phyloP scores from a whole-genome alignment of 2,888 invertebrate species.

The Sminthurinus aureus region DNA sequence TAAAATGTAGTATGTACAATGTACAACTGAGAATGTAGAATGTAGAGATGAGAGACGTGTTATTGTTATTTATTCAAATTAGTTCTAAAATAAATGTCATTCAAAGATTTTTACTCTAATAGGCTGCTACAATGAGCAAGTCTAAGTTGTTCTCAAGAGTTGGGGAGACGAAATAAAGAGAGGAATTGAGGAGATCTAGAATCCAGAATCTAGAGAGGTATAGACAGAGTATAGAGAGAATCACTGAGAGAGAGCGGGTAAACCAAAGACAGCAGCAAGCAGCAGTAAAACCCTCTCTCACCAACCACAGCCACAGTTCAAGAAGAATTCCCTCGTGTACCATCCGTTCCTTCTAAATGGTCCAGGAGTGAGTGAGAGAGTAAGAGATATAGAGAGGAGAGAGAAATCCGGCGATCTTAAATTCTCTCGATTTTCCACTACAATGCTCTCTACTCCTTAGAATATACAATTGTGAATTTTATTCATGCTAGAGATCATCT shows the following conservation, averaged over 20 bases:
- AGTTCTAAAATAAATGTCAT: slow-evolving; percentile 37
- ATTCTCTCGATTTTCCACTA: slow-evolving; percentile 44
- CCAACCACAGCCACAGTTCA: slow-evolving; percentile 5
- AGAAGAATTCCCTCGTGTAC: slow-evolving; percentile 37
- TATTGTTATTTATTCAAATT: slow-evolving; percentile 39
- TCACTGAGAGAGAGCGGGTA: too few relatives aligned
- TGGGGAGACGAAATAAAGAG: background rate
- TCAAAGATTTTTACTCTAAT: slow-evolving; percentile 30
- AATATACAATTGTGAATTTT: slow-evolving; percentile 21
- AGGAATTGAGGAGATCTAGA: background rate
- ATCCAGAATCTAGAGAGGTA: background rate
- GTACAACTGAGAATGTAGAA: too few relatives aligned
- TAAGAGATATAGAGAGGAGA: too few relatives aligned
- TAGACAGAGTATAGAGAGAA: background rate
- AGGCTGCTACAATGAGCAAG: background rate
- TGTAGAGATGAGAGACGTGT: background rate
- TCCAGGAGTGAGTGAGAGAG: slow-evolving; percentile 31
- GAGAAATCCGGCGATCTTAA: slow-evolving; percentile 7
- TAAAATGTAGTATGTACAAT: background rate
- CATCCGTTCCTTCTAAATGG: slow-evolving; percentile 42
- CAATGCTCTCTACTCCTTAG: slow-evolving; percentile 35
- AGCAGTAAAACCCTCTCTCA: background rate
- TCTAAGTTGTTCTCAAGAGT: background rate
- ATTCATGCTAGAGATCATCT: slow-evolving; percentile 29
- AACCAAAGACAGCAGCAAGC: background rate